Base-by-base conservation (phyloP, 2,888 invertebrate species). In the Steinernema hermaphroditum region DNA sequence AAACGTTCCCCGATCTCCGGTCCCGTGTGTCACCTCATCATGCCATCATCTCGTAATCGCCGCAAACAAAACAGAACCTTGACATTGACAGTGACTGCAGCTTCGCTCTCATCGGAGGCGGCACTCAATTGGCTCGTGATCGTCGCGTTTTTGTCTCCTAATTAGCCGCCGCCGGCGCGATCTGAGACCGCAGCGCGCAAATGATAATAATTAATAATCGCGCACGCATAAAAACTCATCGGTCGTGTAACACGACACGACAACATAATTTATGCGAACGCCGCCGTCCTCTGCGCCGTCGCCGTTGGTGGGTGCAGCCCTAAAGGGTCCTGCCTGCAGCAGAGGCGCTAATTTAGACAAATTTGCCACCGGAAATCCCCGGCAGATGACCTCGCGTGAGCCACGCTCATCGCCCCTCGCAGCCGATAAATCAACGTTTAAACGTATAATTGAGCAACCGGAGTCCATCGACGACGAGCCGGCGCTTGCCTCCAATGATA, bases 121-220 rank as follows among this genome's bases (percentile, higher is more conserved):
- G 54, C 54, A 54, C 54, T 12, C 62, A 32, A 62, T 62, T 62
- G 62, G 27, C 34, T 29, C 29, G 12, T 62, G 62, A 62, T 62
- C 29, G 62, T 32, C 24, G 62, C 62, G 62, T 62, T 62, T 62
- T 62, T 62, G 62, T 62, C 62, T 32, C 32, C 62, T 62, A 29
- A 62, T 62, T 62, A 62, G 62, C 27, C 62, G 29, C 62, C 46
- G 16, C 32, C 62, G 62, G 16, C 29, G 62, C 19, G 54, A 54
- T 29, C 62, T 62, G 62, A 62, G 62, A 29, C 14, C 32, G n/a
- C 62, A 2, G n/a, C 62, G 62, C 62, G 62, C 62, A 62, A 62
- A 62, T 62, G 62, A 62, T 62, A 62, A 62, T 62, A 62, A 62
- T 62, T 62, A 62, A 62, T 62, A 62, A 62, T 62, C 62, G 62